Conservation (phyloP, 2,113 vertebrate genomes). For the Taxidea taxus region DNA sequence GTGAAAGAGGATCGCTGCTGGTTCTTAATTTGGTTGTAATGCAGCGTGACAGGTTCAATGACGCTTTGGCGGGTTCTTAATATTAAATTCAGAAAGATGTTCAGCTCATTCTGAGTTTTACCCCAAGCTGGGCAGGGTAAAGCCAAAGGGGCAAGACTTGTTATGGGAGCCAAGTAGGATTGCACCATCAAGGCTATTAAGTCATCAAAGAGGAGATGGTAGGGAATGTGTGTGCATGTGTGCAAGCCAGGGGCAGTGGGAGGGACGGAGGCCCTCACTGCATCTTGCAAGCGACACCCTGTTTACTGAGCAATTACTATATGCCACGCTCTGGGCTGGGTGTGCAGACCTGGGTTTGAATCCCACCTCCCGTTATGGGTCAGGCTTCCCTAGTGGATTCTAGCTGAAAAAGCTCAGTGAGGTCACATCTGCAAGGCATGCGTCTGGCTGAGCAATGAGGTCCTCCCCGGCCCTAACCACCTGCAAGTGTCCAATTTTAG, state of each 20-base stretch:
- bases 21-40: slow-evolving; percentile 82
- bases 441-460: not conserved
- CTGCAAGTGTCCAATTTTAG: not conserved
- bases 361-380: not conserved
- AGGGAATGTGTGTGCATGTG: fast-evolving
- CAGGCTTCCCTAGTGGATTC: not conserved
- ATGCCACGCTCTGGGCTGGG: not conserved
- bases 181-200: not conserved
- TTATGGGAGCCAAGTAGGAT: not conserved
- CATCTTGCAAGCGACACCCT: not conserved
- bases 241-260: fast-evolving
- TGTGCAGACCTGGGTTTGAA: not conserved
- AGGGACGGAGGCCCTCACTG: not conserved
- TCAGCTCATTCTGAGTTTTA: not conserved
- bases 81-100: slow-evolving; percentile 36
- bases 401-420: not conserved
- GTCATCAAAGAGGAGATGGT: not conserved
- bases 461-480: not conserved
- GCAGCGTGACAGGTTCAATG: slow-evolving; percentile 69
- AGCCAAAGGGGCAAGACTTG: not conserved
- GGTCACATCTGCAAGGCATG: not conserved
- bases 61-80: slow-evolving; percentile 64
- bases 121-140: not conserved
- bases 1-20: slow-evolving; percentile 76
- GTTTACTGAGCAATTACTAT: not conserved